phyloP scores from a whole-genome alignment of 2,888 invertebrate species.

The Tuberolachnus salignus region DNA sequence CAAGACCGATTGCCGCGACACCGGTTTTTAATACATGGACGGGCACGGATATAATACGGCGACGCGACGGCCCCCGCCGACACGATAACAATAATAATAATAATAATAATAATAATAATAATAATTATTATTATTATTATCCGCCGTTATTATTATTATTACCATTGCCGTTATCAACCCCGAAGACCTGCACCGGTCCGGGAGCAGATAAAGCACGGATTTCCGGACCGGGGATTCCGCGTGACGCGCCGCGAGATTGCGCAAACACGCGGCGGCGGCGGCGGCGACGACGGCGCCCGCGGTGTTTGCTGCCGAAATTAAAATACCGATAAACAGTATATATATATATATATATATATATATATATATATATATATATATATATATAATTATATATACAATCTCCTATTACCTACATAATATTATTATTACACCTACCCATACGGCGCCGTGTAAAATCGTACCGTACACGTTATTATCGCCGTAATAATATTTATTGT shows the following conservation, averaged over 20 bases:
- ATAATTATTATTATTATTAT: no score
- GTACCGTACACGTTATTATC: background rate
- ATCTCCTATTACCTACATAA: no score
- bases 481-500: no score
- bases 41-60: constrained; percentile 13
- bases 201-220: constrained; percentile 52
- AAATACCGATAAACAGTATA: constrained; percentile 30
- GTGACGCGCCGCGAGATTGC: background rate
- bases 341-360: no score
- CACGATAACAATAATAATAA: background rate
- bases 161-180: no score
- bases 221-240: background rate
- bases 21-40: constrained; percentile 13
- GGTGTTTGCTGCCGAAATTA: constrained; percentile 21
- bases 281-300: no score
- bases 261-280: constrained; percentile 17
- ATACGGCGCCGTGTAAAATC: no score
- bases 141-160: no score
- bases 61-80: background rate
- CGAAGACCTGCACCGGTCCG: constrained; percentile 15
- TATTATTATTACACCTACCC: background rate
- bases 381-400: no score
- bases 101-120: background rate
- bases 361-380: no score
- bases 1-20: constrained; percentile 9